These are phyloP conservation scores for Montipora cactus DNA, from an alignment of 64 coral and sea anemone species.

Conservation along the genomic window DNA sequence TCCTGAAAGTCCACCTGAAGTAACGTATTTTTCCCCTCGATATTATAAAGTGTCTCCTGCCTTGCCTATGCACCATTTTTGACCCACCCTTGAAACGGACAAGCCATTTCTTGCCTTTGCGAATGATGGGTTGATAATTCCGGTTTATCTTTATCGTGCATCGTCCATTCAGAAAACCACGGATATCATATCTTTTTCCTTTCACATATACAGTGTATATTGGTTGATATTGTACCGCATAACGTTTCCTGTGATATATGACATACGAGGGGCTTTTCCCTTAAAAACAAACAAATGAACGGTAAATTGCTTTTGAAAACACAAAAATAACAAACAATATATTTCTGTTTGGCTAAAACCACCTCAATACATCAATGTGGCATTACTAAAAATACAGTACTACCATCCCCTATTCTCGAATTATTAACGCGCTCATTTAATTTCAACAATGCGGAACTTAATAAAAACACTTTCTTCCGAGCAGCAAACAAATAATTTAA, in stretches of 20 bases:
- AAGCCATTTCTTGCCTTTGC: background rate
- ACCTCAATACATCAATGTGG: no score
- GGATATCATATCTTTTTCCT: constrained; percentile 17
- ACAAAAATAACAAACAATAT: no score
- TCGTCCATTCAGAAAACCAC: background rate
- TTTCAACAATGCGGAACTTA: no score
- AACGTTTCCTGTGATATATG: no score
- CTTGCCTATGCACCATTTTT: background rate
- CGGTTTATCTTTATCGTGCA: background rate
- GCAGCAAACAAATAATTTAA: no score
- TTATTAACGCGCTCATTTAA: no score
- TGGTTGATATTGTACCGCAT: no score
- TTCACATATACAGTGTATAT: background rate
- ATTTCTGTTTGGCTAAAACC: no score
- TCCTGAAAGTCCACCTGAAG: background rate
- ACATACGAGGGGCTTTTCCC: background rate
- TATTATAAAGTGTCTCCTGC: background rate
- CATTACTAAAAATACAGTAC: no score
- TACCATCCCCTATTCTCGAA: no score
- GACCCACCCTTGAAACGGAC: background rate
- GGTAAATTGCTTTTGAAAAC: no score
- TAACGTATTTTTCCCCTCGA: background rate
- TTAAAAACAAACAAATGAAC: background rate
- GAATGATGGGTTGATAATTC: background rate
- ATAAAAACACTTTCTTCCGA: no score